Evolutionary conservation across 1,140 invertebrate species (phyloP).

Genomic region (Andricus grossulariae): DNA sequence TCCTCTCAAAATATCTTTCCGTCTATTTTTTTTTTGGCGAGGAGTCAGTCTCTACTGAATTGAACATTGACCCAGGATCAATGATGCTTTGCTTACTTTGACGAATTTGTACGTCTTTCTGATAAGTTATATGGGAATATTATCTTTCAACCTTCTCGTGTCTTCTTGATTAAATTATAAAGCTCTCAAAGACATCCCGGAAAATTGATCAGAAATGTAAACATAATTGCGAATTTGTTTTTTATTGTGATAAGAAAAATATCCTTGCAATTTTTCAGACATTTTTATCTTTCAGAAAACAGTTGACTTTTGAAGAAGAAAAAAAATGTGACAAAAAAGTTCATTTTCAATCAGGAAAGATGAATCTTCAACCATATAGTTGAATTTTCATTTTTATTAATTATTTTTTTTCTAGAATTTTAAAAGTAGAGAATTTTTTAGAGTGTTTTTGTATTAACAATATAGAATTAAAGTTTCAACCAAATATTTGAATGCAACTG

Average conservation of each 20-base stretch:
- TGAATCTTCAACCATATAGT: no score
- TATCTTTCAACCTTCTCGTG: slow-evolving; percentile 22
- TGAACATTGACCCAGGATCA: not conserved
- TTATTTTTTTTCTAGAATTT: no score
- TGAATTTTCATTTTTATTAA: no score
- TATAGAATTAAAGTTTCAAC: no score
- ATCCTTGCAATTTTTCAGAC: not conserved
- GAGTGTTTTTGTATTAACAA: no score
- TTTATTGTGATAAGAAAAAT: not conserved
- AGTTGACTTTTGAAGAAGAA: no score
- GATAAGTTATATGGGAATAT: not conserved
- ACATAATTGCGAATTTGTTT: not conserved
- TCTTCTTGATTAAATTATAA: slow-evolving; percentile 14
- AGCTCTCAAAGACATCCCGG: not conserved
- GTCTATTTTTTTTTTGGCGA: not conserved
- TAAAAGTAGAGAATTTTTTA: no score
- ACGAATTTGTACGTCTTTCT: slow-evolving; percentile 7
- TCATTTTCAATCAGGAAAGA: no score
- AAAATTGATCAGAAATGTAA: not conserved
- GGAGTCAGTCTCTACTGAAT: not conserved
- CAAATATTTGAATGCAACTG: no score
- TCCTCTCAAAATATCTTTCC: not conserved
- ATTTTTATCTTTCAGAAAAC: no score
- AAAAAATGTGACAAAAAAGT: no score
- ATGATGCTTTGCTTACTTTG: slow-evolving; percentile 12